Evolutionary conservation across 2,113 vertebrate species (phyloP), one percentile per base, ranked within the genome.

Genomic region (Callospermophilus lateralis): DNA sequence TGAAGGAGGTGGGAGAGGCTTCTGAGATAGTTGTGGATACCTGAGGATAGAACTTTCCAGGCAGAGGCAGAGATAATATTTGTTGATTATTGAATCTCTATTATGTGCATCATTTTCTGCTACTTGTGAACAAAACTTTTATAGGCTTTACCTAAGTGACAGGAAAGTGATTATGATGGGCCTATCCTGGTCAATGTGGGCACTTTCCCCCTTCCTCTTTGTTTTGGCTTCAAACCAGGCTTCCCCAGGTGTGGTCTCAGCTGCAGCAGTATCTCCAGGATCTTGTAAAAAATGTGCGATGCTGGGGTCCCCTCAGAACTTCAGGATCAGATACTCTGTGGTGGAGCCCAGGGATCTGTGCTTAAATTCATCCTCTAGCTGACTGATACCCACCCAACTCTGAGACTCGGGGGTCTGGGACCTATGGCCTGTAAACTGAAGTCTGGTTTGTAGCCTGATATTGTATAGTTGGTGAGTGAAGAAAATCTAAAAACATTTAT

Each of bases 131-230:
- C 53, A 48, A 37, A 53, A 37, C 77, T 58, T 89, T 45, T 34
- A 39, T 8, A 83, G 53, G 61, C 3, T 68, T 89, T 65, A 34
- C 10, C 39, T 16, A 26, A 32, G 17, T 70, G 39, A 72, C 8
- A 37, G 20, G 48, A 11, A 24, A 70, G 67, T 73, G 80, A 39
- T 37, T 22, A 16, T 17, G 81, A 42, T 63, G 63, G 45, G 4
- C 10, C 53, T 51, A 11, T 32, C 8, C 17, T 73, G 9, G 58
- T 22, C 20, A 51, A 3, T 0, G 0, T 0, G 37, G 39, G 6
- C 26, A 15, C 30, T 63, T 61, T 67, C 6, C 24, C 4, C 20
- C 12, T 34, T 92, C 6, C 2, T 17, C 76, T 79, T 17, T 11
- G 24, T 68, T 51, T 51, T 51, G 20, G 1, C 26, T 70, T 58